A percentile compares a stretch with the other conserved stretches of the same genome.
Conservation (phyloP, 2,797 vertebrate species). For the Pampus argenteus region DNA sequence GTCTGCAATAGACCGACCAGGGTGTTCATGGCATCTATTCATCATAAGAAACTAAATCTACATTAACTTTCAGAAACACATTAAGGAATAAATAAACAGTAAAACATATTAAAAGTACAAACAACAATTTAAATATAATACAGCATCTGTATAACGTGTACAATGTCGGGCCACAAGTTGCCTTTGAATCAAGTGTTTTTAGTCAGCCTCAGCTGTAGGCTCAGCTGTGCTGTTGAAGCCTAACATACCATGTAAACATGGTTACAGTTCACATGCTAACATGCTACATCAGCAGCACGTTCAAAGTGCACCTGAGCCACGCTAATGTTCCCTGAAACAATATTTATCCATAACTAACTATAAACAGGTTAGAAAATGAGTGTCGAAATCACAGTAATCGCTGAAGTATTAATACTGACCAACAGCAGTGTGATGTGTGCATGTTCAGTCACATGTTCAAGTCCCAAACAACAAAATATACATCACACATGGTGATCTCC, state of each 20-base stretch:
- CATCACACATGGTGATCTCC: too few species aligned
- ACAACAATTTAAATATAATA: too few species aligned
- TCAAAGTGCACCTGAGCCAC: conserved; percentile 18
- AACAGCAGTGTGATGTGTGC: too few species aligned
- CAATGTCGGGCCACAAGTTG: not conserved
- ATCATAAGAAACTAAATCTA: not conserved
- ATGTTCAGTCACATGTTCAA: too few species aligned
- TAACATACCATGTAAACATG: conserved; percentile 16
- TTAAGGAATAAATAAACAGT: too few species aligned
- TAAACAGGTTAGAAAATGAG: not conserved
- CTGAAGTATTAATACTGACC: not conserved
- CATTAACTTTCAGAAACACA: not conserved
- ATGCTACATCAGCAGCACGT: not conserved
- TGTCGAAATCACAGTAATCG: too few species aligned
- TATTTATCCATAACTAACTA: too few species aligned
- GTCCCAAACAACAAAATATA: not conserved
- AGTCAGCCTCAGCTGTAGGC: conserved; percentile 4
- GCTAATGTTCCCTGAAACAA: too few species aligned
- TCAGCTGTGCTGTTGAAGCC: conserved; percentile 18
- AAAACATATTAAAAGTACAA: too few species aligned
- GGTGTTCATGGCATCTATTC: not conserved
- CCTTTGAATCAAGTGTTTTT: not conserved
- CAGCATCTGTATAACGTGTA: too few species aligned
- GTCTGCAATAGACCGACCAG: not conserved
- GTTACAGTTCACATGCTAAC: conserved; percentile 4